Evolutionary conservation across 2,888 invertebrate genomes (phyloP).

Genomic region (Leucophenga montana): DNA sequence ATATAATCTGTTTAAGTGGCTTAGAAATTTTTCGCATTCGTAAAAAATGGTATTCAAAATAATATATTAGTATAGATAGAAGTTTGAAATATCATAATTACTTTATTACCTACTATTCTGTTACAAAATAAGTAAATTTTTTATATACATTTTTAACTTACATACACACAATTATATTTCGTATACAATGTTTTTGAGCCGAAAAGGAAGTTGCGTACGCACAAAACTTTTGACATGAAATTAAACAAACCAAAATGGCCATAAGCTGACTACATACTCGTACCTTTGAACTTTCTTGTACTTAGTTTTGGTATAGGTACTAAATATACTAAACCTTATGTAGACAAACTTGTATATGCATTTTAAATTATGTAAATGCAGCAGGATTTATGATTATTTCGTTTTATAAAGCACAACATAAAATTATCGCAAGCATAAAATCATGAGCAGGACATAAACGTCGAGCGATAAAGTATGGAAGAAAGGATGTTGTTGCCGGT

Average conservation of each 20-base stretch:
- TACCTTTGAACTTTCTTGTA: neutral
- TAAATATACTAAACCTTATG: neutral
- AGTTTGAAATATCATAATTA: no score
- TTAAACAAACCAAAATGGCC: no score
- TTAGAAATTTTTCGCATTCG: no score
- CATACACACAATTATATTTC: neutral
- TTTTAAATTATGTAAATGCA: slow-evolving; percentile 13
- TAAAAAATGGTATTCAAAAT: no score
- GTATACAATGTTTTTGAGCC: neutral
- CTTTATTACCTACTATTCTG: no score
- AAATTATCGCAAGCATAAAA: slow-evolving; percentile 12
- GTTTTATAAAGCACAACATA: neutral
- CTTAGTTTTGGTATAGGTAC: neutral
- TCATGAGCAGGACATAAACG: neutral
- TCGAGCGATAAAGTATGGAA: no score
- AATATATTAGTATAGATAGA: no score
- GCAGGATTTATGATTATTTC: slow-evolving; percentile 10
- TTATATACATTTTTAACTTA: neutral
- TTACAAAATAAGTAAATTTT: no score
- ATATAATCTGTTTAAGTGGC: no score
- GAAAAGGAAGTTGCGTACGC: neutral
- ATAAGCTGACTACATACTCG: no score
- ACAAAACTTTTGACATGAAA: neutral
- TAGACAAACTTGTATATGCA: neutral
- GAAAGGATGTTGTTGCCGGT: no score